These are phyloP conservation scores for Leptopilina boulardi DNA, from an alignment of 1,140 invertebrate species.

Conservation along the genomic window DNA sequence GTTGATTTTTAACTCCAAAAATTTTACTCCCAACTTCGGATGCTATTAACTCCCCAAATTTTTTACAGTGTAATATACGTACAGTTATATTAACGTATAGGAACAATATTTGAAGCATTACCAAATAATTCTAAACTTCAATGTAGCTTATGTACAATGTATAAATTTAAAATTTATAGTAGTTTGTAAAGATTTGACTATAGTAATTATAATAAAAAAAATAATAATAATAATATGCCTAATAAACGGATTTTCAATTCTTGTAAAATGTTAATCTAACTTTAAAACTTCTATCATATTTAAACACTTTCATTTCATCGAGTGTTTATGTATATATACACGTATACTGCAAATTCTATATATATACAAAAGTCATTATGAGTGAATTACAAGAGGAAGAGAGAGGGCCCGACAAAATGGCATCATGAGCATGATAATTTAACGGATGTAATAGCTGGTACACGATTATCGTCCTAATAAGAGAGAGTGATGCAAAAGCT, in stretches of 20 bases:
- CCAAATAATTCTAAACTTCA: too few relatives aligned
- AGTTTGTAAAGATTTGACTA: too few relatives aligned
- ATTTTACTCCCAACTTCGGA: too few relatives aligned
- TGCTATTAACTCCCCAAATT: too few relatives aligned
- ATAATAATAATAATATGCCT: neutral
- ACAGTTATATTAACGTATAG: too few relatives aligned
- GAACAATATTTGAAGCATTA: too few relatives aligned
- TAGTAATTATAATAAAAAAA: neutral
- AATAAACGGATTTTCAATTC: neutral
- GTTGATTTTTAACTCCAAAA: too few relatives aligned
- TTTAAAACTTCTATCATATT: neutral
- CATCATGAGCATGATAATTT: conserved; percentile 68
- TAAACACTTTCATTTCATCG: conserved; percentile 59
- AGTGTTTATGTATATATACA: conserved; percentile 52
- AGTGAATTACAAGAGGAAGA: conserved; percentile 64
- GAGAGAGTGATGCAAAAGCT: conserved; percentile 66
- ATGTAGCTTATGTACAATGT: too few relatives aligned
- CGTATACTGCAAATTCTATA: conserved; percentile 57
- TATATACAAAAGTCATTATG: conserved; percentile 68
- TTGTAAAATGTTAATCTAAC: neutral
- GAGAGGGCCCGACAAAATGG: conserved; percentile 59
- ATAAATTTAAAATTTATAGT: too few relatives aligned
- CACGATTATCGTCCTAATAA: conserved; percentile 74
- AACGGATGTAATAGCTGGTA: conserved; percentile 69
- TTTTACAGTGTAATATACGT: too few relatives aligned